These are phyloP conservation scores for Chaetops frenatus DNA, from an alignment of 2,113 vertebrate species.

Conservation along the genomic window DNA sequence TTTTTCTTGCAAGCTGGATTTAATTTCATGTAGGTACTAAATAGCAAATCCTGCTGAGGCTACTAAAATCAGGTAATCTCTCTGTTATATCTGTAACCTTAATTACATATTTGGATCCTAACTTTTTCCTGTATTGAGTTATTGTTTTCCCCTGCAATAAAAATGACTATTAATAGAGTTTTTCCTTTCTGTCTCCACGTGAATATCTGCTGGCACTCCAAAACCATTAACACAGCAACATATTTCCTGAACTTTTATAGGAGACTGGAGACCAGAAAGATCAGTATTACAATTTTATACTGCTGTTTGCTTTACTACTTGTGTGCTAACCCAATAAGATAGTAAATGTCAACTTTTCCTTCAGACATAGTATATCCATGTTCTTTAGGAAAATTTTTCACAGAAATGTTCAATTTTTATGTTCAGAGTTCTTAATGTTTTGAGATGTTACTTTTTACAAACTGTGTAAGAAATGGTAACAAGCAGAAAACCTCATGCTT, in stretches of 20 bases:
- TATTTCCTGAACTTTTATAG: conserved; percentile 37
- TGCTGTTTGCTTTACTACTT: conserved; percentile 35
- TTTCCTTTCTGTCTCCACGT: neutral
- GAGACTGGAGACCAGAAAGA: conserved; percentile 7
- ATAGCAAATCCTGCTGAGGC: neutral
- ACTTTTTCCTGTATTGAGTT: neutral
- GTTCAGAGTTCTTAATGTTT: neutral
- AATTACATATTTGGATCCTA: neutral
- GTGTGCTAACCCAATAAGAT: neutral
- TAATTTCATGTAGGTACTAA: neutral
- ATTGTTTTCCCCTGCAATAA: conserved; percentile 13
- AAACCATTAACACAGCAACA: neutral
- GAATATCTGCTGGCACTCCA: conserved; percentile 2
- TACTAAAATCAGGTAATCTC: neutral
- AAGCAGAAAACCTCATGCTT: neutral
- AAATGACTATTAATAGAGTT: neutral
- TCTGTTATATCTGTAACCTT: neutral
- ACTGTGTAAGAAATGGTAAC: neutral
- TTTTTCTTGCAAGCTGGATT: neutral
- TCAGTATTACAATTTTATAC: conserved; percentile 19
- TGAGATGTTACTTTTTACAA: neutral
- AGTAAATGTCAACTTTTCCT: conserved; percentile 41
- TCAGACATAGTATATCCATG: neutral
- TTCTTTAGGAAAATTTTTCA: neutral
- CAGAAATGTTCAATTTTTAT: neutral